Evolutionary conservation across 2,113 vertebrate genomes (phyloP).

Genomic region (Tor tambroides): DNA sequence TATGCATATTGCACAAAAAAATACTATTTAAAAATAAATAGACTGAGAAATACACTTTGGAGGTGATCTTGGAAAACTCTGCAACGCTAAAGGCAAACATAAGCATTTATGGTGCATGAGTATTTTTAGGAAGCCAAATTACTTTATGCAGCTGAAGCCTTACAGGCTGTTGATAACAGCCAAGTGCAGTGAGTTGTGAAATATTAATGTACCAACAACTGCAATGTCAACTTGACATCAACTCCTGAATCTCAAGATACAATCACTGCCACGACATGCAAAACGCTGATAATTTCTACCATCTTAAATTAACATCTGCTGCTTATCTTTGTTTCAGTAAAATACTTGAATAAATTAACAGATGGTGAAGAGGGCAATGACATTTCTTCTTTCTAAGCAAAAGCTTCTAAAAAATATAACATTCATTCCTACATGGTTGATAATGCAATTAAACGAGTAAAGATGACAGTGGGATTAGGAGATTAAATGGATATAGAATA

Average conservation of each 20-base stretch:
- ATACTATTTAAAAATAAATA: neutral
- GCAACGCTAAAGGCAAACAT: neutral
- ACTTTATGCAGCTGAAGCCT: constrained; percentile 33
- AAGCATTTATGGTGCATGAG: neutral
- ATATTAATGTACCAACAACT: constrained; percentile 40
- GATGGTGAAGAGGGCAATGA: neutral
- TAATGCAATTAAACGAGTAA: too few species aligned
- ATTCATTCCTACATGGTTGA: neutral
- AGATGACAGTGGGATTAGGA: neutral
- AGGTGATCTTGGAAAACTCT: neutral
- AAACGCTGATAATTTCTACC: constrained; percentile 7
- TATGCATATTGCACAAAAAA: neutral
- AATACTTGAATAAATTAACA: neutral
- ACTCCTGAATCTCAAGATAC: neutral
- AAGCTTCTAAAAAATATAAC: neutral
- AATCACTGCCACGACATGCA: constrained; percentile 13
- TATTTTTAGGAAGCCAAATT: constrained; percentile 15
- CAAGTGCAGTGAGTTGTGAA: constrained; percentile 24
- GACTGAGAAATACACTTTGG: neutral
- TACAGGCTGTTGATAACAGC: constrained; percentile 29
- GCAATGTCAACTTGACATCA: constrained; percentile 28
- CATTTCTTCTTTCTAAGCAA: neutral
- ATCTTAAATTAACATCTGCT: constrained; percentile 3
- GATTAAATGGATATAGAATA: neutral
- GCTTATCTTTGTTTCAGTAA: constrained; percentile 17